Base-by-base conservation (phyloP, 2,888 invertebrate species). In the Melanostoma mellinum region DNA sequence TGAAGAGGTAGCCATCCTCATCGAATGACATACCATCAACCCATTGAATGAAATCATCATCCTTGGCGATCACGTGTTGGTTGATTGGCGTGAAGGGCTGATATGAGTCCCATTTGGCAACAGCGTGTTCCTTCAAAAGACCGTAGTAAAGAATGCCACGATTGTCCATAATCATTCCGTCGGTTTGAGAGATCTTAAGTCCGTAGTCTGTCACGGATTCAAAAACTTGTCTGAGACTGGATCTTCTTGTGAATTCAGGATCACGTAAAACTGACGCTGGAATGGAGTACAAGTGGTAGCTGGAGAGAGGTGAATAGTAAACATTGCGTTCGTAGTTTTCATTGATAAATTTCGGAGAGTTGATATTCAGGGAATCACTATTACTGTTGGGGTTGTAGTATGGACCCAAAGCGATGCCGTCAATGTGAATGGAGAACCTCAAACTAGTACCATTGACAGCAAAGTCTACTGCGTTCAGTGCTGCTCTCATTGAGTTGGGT, bases 91-190 rank as follows among this genome's bases (percentile, higher is more conserved):
- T 92, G 87, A 94, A 94, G 52, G 93, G 91, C 33, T 92, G 89
- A 35, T 92, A 92, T 0, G 94, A 93, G 89, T 96, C 94, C 95
- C 95, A 96, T 90, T 93, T 93, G 9, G 94, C 94, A 60, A 96
- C 93, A 32, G 94, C 94, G 84, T 94, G 94, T 87, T 94, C 94
- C 63, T 93, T 93, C 69, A 96, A 89, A 35, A 95, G 92, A 50
- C 95, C 95, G 89, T 93, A 95, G 90, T 95, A 96, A 6, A 96
- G 91, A 4, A 93, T 89, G 2, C 95, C 95, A 20, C 92, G 91
- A 10, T 94, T 93, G 86, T 95, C 95, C 94, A 95, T 95, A 79
- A 94, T 93, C 94, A 96, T 95, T 0, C 95, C 95, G 87, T 94
- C 95, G 0, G 94, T 94, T 89, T 95, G 94, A 0, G 95, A 95